Percentiles rank a stretch among this genome's conserved stretches.
Conservation (phyloP, 2,113 vertebrate species). For the Pimephales promelas region DNA sequence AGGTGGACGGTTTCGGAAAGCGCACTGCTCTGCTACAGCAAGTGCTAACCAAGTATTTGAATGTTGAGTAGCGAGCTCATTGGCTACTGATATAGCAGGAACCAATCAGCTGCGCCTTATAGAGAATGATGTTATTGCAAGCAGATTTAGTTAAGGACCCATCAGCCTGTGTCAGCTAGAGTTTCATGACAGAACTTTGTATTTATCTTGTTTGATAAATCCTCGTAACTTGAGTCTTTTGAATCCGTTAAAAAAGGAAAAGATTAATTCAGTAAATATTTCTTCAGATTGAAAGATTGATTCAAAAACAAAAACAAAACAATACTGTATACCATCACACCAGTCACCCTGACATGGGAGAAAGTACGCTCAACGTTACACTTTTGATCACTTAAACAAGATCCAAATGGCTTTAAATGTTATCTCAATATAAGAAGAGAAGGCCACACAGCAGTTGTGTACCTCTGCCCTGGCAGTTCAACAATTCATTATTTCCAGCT, state of each 20-base stretch:
- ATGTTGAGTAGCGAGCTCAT: too few relatives aligned
- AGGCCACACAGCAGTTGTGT: constrained; percentile 15
- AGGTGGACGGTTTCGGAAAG: too few relatives aligned
- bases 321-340: not conserved
- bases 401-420: not conserved
- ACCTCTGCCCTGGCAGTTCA: constrained; percentile 7
- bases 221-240: not conserved
- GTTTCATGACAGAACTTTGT: too few relatives aligned
- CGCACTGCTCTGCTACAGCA: too few relatives aligned
- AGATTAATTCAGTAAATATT: not conserved
- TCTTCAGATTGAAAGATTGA: not conserved
- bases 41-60: too few relatives aligned
- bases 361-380: not conserved
- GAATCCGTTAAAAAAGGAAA: not conserved
- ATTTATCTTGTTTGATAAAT: too few relatives aligned
- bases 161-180: too few relatives aligned
- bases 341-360: not conserved
- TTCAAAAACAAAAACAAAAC: not conserved
- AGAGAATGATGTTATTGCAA: too few relatives aligned
- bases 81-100: too few relatives aligned
- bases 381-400: not conserved
- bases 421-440: constrained; percentile 19
- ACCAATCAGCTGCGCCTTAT: too few relatives aligned
- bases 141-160: too few relatives aligned
- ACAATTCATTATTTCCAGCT: constrained; percentile 16